Percentiles rank a stretch among this genome's conserved stretches.
phyloP scores from a whole-genome alignment of 2,797 vertebrate genomes.

The Nannoperca obscura region DNA sequence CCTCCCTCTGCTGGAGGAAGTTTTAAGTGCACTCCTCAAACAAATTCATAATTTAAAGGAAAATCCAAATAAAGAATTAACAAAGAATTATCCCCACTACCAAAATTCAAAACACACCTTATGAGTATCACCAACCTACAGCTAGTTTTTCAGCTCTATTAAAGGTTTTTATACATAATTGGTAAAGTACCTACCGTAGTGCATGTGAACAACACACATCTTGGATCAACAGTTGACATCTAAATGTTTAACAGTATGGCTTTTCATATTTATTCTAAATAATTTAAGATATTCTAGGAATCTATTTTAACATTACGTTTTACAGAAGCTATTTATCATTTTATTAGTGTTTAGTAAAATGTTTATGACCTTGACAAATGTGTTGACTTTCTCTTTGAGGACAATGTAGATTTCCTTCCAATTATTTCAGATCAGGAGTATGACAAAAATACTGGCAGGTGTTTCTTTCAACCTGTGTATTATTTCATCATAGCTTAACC shows the following conservation, averaged over 20 bases:
- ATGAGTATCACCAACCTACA: background rate
- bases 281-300: background rate
- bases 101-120: background rate
- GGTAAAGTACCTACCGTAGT: background rate
- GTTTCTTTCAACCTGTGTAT: too few relatives aligned
- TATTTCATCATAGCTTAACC: background rate
- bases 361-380: background rate
- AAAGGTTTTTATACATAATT: background rate
- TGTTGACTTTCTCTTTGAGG: background rate
- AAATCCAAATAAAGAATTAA: background rate
- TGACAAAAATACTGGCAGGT: background rate
- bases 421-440: background rate
- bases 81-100: background rate
- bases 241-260: background rate
- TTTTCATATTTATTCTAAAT: background rate
- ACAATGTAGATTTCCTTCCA: too few relatives aligned
- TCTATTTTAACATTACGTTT: too few relatives aligned
- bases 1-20: conserved; percentile 70
- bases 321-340: background rate
- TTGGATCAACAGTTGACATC: background rate
- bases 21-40: background rate
- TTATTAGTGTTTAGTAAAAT: background rate
- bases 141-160: background rate
- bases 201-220: background rate
- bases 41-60: background rate